Conservation (phyloP, 2,888 invertebrate species). For the Caenorhabditis angaria region DNA sequence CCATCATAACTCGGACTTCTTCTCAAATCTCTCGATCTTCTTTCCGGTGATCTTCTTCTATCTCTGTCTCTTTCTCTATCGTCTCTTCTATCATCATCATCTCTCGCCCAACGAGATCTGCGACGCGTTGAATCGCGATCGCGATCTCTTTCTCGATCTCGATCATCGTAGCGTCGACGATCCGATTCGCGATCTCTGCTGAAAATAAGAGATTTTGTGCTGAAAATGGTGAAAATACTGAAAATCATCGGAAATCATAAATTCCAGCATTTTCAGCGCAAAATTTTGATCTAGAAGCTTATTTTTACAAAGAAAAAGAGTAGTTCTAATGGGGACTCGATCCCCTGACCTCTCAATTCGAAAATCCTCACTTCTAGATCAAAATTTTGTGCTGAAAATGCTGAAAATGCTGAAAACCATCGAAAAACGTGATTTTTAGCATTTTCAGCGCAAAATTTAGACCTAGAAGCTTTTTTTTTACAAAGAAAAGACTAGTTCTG, state of each 20-base stretch:
- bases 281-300: too few relatives aligned
- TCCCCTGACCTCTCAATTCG: too few relatives aligned
- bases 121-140: conserved; percentile 10
- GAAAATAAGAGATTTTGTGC: not conserved
- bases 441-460: too few relatives aligned
- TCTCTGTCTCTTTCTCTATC: conserved; percentile 19
- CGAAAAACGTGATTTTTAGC: too few relatives aligned
- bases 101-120: conserved; percentile 5
- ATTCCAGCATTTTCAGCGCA: conserved; percentile 15
- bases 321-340: too few relatives aligned
- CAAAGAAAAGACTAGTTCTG: too few relatives aligned
- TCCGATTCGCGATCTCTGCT: conserved; percentile 13
- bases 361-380: too few relatives aligned
- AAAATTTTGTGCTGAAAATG: too few relatives aligned
- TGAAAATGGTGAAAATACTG: conserved; percentile 15
- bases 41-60: not conserved
- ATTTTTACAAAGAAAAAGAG: too few relatives aligned
- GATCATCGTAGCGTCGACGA: conserved; percentile 5
- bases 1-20: not conserved
- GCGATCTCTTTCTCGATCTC: not conserved
- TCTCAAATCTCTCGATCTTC: not conserved
- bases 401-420: too few relatives aligned
- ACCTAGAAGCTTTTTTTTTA: too few relatives aligned
- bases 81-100: conserved; percentile 9
- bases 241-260: conserved; percentile 14